Conservation (phyloP, 2,888 invertebrate genomes). For the Chrysina gloriosa region DNA sequence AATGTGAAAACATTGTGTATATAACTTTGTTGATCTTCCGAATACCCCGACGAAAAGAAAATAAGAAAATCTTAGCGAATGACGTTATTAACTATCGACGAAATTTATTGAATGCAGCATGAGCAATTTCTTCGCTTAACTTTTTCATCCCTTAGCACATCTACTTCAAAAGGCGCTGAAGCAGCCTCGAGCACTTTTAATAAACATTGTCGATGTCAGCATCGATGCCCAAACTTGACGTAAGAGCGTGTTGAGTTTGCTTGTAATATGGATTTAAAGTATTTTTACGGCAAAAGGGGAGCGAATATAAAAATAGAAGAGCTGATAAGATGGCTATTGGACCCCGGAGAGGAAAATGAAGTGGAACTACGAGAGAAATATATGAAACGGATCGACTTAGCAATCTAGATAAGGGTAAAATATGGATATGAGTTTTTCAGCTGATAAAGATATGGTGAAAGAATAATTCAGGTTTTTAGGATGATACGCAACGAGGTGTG, state of each 20-base stretch:
- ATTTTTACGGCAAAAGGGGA: background rate
- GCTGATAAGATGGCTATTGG: conserved; percentile 38
- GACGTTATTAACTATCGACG: background rate
- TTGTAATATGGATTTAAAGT: conserved; percentile 29
- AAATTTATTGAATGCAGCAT: background rate
- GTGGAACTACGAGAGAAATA: conserved; percentile 29
- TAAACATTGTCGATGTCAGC: conserved; percentile 29
- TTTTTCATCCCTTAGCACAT: background rate
- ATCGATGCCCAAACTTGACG: conserved; percentile 13
- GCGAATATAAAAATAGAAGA: conserved; percentile 9
- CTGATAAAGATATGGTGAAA: conserved; percentile 30
- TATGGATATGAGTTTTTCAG: conserved; percentile 31
- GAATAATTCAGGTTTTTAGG: conserved; percentile 16
- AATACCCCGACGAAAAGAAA: no score
- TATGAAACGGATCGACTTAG: conserved; percentile 18
- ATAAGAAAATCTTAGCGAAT: no score
- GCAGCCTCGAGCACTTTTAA: conserved; percentile 11
- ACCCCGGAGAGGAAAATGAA: conserved; percentile 34
- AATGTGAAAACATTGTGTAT: no score
- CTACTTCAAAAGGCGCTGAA: background rate
- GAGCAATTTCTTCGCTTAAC: background rate
- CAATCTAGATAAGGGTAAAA: conserved; percentile 39
- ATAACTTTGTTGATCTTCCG: no score
- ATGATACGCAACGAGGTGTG: conserved; percentile 5
- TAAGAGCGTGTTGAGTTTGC: conserved; percentile 15